phyloP scores from a whole-genome alignment of 2,797 vertebrate species.

The Macropus fuliginosus region DNA sequence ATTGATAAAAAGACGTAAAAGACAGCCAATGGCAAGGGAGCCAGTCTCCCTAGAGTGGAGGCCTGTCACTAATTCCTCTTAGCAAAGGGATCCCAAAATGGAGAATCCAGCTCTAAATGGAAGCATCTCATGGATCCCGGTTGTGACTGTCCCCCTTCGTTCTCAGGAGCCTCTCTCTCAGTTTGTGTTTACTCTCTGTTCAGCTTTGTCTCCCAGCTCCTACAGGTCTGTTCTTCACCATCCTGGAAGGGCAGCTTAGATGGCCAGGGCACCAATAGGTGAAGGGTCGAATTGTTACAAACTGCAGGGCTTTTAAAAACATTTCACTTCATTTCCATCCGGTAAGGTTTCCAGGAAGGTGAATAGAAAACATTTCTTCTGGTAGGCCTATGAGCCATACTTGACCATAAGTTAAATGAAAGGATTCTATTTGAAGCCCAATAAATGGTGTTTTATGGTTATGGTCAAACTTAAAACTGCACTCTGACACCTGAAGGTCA shows the following conservation, averaged over 20 bases:
- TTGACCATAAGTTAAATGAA: constrained; percentile 76
- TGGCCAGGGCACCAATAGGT: constrained; percentile 9
- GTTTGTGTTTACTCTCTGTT: neutral
- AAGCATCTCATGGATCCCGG: neutral
- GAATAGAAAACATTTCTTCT: constrained; percentile 48
- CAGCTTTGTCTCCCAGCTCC: constrained; percentile 10
- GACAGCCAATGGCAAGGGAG: constrained; percentile 58
- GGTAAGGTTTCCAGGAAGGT: constrained; percentile 65
- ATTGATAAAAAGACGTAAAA: constrained; percentile 66
- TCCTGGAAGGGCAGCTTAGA: neutral
- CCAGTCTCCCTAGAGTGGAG: constrained; percentile 4
- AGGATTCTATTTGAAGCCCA: constrained; percentile 77
- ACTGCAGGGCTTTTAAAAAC: constrained; percentile 42
- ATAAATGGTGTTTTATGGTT: constrained; percentile 79
- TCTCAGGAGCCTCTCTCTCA: neutral
- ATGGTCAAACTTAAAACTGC: constrained; percentile 68
- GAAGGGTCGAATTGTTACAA: constrained; percentile 48
- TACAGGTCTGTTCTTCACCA: neutral
- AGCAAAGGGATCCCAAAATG: constrained; percentile 37
- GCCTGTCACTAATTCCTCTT: constrained; percentile 47
- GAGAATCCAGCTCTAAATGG: constrained; percentile 8
- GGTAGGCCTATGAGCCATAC: constrained; percentile 70
- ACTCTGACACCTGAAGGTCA: constrained; percentile 77
- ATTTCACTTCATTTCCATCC: constrained; percentile 51
- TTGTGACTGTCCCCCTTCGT: constrained; percentile 49